phyloP scores from a whole-genome alignment of 1,140 invertebrate species.

The Bombus confusus region DNA sequence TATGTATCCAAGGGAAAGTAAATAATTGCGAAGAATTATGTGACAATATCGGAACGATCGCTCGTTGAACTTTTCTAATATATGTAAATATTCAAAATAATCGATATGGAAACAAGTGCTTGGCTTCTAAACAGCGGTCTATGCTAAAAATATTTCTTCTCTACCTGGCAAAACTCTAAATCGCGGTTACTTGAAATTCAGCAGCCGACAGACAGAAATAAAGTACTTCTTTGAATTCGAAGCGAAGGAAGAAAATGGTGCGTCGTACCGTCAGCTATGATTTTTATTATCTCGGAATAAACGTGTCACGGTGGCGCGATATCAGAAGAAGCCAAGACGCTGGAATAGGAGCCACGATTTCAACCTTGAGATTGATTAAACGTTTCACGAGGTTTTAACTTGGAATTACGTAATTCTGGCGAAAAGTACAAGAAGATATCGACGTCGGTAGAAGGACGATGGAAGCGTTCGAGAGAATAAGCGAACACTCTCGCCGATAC shows the following conservation, averaged over 20 bases:
- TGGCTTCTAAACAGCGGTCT: neutral
- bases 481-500: neutral
- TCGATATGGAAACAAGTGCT: too few relatives aligned
- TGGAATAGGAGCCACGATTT: neutral
- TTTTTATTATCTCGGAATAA: neutral
- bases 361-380: conserved; percentile 1
- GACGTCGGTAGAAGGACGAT: neutral
- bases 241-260: neutral
- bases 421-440: neutral
- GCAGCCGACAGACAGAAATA: too few relatives aligned
- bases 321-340: neutral
- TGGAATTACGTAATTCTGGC: neutral
- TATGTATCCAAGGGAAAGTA: too few relatives aligned
- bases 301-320: neutral
- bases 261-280: neutral
- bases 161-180: too few relatives aligned
- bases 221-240: neutral
- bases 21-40: too few relatives aligned
- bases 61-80: too few relatives aligned
- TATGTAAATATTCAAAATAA: too few relatives aligned
- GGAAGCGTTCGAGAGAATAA: neutral
- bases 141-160: neutral
- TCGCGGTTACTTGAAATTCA: neutral
- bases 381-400: neutral
- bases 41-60: too few relatives aligned